Base-by-base conservation (phyloP, 2,888 invertebrate species). In the Stenichneumon culpator region DNA sequence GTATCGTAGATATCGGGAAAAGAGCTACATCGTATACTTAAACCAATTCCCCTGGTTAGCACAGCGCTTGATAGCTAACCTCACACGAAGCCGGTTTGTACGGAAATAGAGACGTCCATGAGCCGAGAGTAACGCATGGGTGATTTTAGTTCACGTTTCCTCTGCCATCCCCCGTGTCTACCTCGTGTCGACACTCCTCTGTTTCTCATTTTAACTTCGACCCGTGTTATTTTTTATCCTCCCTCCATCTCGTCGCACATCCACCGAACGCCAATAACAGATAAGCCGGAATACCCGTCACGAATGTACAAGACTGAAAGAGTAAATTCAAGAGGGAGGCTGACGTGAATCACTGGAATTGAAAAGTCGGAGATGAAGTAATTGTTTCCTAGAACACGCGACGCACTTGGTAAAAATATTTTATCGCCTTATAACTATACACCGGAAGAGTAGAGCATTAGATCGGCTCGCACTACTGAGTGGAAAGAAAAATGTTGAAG, bases 31-130 rank as follows among this genome's bases (percentile, higher is more conserved):
- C 54, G 70, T 72, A 72, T 65, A 77, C 70, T 78, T 67, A 39
- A 78, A 72, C n/a, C 78, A 72, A 73, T 78, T 78, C 67, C 65
- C 57, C 36, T 22, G 47, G 57, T 74, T 32, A 39, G 74, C 57
- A 9, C 22, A 28, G n/a, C 25, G 74, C 47, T 32, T 22, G 81
- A 69, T 68, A 74, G 36, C 69, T 36, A 74, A 81, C 69, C 14
- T 16, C 4, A 47, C 75, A 14, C 69, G 75, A 69, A 63, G 79
- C 50, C 63, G 72, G 22, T 78, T 78, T 36, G 57, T 72, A 72
- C 32, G 70, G 57, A 67, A 57, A 72, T 67, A 67, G 25, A 57
- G 69, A 77, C 63, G 36, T 50, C 52, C 69, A 22, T 52, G 52
- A 69, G 28, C 60, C 28, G 39, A 50, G n/a, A 22, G 16, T 36